phyloP scores from a whole-genome alignment of 2,797 vertebrate species.

The Zalophus californianus region DNA sequence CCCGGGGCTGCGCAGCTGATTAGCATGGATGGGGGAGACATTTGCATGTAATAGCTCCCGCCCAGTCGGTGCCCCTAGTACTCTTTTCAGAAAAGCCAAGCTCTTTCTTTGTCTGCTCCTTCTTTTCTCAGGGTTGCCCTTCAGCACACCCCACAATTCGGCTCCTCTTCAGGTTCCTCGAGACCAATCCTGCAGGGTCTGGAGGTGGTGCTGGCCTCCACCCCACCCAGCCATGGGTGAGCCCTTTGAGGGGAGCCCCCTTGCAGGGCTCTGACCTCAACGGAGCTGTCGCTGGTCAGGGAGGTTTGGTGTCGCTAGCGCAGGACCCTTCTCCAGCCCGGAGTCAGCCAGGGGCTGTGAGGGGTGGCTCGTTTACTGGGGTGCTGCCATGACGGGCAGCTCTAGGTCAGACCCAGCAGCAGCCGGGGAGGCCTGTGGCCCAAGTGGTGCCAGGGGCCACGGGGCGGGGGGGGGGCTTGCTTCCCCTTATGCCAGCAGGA shows the following conservation, averaged over 20 bases:
- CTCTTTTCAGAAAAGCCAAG: slow-evolving; percentile 53
- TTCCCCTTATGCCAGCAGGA: background rate
- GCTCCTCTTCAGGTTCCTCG: background rate
- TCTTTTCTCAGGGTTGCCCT: slow-evolving; percentile 10
- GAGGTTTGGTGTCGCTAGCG: background rate
- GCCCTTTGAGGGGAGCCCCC: background rate
- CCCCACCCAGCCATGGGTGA: background rate
- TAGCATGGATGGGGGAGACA: slow-evolving; percentile 72
- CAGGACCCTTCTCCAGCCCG: background rate
- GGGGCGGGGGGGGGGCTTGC: background rate
- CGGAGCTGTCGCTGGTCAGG: background rate
- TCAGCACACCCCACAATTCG: background rate
- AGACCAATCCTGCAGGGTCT: background rate
- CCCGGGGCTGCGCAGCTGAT: slow-evolving; percentile 68
- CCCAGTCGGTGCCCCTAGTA: slow-evolving; percentile 12
- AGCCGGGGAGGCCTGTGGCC: background rate
- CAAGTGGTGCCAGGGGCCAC: background rate
- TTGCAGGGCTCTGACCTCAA: background rate
- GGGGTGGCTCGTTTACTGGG: background rate
- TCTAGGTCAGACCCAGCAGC: background rate
- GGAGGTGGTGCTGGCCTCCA: background rate
- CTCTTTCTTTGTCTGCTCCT: slow-evolving; percentile 64
- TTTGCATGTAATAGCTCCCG: slow-evolving; percentile 77
- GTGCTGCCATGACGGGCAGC: background rate
- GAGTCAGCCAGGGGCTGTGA: background rate